Evolutionary conservation across 2,113 vertebrate genomes (phyloP).

Genomic region (Perca flavescens): DNA sequence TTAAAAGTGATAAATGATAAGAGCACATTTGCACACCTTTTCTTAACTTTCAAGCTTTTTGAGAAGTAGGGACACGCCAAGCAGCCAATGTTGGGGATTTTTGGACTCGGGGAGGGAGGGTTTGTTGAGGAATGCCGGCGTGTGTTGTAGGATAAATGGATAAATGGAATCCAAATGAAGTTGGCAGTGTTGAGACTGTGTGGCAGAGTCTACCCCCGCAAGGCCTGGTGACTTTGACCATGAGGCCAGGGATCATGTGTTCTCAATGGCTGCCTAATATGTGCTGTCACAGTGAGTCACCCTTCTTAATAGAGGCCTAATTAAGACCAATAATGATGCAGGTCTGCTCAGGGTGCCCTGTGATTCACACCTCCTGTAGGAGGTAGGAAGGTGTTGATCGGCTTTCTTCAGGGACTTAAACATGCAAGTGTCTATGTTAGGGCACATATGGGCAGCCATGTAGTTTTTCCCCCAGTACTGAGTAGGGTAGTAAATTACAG

Average conservation of each 20-base stretch:
- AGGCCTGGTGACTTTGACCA: slow-evolving; percentile 22
- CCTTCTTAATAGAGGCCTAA: slow-evolving; percentile 39
- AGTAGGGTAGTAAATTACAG: neutral
- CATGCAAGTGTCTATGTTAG: neutral
- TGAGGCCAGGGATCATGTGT: slow-evolving; percentile 34
- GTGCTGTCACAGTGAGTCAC: neutral
- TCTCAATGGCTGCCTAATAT: slow-evolving; percentile 32
- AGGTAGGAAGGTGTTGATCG: slow-evolving; percentile 1
- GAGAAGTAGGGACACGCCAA: neutral
- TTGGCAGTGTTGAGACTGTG: neutral
- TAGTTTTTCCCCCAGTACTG: neutral
- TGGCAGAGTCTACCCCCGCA: neutral
- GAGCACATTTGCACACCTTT: slow-evolving; percentile 24
- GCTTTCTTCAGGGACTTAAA: slow-evolving; percentile 21
- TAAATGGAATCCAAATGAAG: slow-evolving; percentile 36
- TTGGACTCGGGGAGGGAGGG: slow-evolving; percentile 1
- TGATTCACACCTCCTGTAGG: slow-evolving; percentile 21
- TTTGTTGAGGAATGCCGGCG: slow-evolving; percentile 6
- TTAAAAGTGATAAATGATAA: slow-evolving; percentile 55
- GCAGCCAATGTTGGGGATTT: slow-evolving; percentile 8
- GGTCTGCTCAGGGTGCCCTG: slow-evolving; percentile 19
- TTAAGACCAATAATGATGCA: slow-evolving; percentile 57
- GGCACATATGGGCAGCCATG: neutral
- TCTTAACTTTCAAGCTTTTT: slow-evolving; percentile 28
- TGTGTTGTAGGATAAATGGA: no score